phyloP scores from a whole-genome alignment of 1,140 invertebrate species.

The Lepidurus arcticus region DNA sequence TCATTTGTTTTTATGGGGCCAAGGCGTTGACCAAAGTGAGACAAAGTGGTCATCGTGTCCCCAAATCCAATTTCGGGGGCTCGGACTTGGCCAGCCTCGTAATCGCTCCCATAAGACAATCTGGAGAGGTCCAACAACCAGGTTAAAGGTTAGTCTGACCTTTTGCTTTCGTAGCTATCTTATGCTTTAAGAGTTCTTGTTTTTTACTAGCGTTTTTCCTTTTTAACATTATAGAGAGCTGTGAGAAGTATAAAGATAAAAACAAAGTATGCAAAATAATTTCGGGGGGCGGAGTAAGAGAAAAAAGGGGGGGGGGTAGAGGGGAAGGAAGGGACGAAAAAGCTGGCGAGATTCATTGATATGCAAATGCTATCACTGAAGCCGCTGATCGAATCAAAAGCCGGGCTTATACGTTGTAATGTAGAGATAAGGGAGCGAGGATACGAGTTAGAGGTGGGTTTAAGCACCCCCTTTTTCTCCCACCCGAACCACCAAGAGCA shows the following conservation, averaged over 20 bases:
- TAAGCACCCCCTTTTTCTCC: not conserved
- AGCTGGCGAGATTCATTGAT: slow-evolving; percentile 1
- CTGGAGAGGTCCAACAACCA: slow-evolving; percentile 13
- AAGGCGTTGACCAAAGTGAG: slow-evolving; percentile 17
- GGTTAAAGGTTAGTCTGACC: slow-evolving; percentile 8
- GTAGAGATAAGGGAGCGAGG: slow-evolving; percentile 4
- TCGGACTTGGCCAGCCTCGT: slow-evolving; percentile 12
- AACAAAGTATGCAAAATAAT: slow-evolving; percentile 3
- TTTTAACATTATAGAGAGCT: not conserved
- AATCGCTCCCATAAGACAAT: slow-evolving; percentile 21
- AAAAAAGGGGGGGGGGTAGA: not conserved
- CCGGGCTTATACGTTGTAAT: slow-evolving; percentile 14
- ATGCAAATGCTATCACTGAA: slow-evolving; percentile 22
- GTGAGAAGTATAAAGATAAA: not conserved
- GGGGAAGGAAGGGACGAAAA: not conserved
- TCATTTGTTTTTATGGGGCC: slow-evolving; percentile 21
- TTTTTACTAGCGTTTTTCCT: not conserved
- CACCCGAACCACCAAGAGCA: not conserved
- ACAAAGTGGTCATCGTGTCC: slow-evolving; percentile 17
- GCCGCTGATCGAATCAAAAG: slow-evolving; percentile 12
- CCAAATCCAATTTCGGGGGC: slow-evolving; percentile 18
- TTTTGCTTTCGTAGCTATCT: not conserved
- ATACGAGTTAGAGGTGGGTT: not conserved
- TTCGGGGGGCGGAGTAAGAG: not conserved
- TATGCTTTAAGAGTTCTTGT: not conserved